Base-by-base conservation (phyloP, 2,888 invertebrate species). In the Heliothis peltigera region DNA sequence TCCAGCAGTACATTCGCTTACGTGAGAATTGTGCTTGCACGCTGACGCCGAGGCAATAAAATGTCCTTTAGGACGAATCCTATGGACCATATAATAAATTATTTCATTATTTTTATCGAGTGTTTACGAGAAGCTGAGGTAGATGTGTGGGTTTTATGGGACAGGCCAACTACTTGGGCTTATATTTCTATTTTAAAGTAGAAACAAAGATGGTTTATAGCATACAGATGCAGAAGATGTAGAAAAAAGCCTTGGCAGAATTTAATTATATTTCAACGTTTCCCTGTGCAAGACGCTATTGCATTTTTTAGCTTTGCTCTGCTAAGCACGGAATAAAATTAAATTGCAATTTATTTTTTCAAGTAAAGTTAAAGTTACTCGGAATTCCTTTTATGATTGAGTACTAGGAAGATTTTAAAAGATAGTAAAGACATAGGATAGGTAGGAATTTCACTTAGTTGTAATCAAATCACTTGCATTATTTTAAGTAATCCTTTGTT, bases 31-130 rank as follows among this genome's bases (percentile, higher is more conserved):
- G 75, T 75, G 48, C 71, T 75, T 53, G 53, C 57, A 63, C 71
- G 68, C 61, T 79, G 74, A 66, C 69, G 64, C 21, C 42, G 43
- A 64, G 62, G 70, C 72, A 70, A 63, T 82, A 80, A 80, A 81
- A 77, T 65, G 67, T 63, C 66, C 71, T 77, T 65, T 56, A 74
- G 71, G 75, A 64, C 57, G 62, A 72, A 66, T 70, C 61, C 56
- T 67, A 54, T 69, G 70, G 64, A 64, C 65, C 59, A 63, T 72
- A 72, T 70, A 81, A 72, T 81, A 77, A 70, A 77, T 81, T 67
- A 70, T 77, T 79, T 79, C 64, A 77, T 77, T 72, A 71, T 70
- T 80, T 73, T 80, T 81, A 79, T 73, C 51, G 75, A 78, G 67
- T 75, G 79, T 78, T 80, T 79, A 79, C 60, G 69, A 70, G 67